Evolutionary conservation across 1,140 invertebrate species (phyloP), one percentile per base, ranked within the genome.

Genomic region (Drosophila triauraria): DNA sequence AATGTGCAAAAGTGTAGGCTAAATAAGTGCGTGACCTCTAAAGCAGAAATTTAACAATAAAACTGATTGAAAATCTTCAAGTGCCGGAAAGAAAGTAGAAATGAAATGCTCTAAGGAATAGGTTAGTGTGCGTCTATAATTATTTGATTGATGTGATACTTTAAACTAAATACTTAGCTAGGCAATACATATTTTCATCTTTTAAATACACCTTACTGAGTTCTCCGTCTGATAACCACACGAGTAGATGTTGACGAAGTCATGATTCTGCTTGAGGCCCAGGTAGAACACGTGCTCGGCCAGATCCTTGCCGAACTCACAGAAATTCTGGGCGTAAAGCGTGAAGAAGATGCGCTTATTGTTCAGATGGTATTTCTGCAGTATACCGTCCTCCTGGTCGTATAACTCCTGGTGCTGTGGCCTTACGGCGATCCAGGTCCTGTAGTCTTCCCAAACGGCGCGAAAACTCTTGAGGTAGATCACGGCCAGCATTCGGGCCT

Each of bases 401-500:
- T 83, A 91, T 20, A 82, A 80, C 15, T 80, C 74, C n/a, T 56
- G 61, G 51, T 90, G 50, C 20, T 56, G 47, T 1, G 44, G 10
- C 0, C 20, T 15, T 0, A 61, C 32, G 1, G n/a, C 46, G 0
- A 76, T 87, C 91, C 91, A 92, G 12, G 72, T 53, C 7, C 68
- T 76, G 43, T 92, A 92, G 27, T 92, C 88, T 17, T 78, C 60
- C 85, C 88, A 92, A 3, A 86, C 62, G 27, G 75, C 70, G 1
- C 83, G 71, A 15, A 92, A 91, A 32, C 91, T 92, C 60, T 92
- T 92, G 40, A 92, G 25, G 54, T 92, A 92, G n/a, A 92, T 78
- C 0, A 92, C 70, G 8, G 91, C 88, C 47, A 92, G 62, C 60
- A 91, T 78, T 0, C 88, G 60, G 4, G 91, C 91, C 51, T 92